Percentiles rank a stretch among this genome's conserved stretches.
phyloP scores from a whole-genome alignment of 2,888 invertebrate species.

The Leptarthrus brevirostris region DNA sequence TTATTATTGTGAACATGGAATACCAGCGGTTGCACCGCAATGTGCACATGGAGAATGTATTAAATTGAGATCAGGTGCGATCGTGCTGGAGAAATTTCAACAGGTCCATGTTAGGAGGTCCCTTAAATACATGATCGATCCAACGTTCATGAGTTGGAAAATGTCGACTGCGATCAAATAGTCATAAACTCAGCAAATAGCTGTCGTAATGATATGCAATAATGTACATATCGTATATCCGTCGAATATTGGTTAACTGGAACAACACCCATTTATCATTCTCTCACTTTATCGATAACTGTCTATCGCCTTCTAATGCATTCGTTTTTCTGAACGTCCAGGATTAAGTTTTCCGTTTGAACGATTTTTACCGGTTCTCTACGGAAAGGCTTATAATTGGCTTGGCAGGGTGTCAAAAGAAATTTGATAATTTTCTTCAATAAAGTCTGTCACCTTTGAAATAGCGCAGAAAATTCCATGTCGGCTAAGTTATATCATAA shows the following conservation, averaged over 20 bases:
- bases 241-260: not conserved
- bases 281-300: not conserved
- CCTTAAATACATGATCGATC: conserved; percentile 2
- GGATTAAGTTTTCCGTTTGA: conserved; percentile 3
- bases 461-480: not conserved
- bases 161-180: not conserved
- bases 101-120: not conserved
- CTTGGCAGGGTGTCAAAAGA: conserved; percentile 18
- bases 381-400: conserved; percentile 5
- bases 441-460: not conserved
- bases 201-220: conserved; percentile 6
- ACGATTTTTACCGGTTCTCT: not conserved
- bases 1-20: too few relatives aligned
- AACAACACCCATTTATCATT: conserved; percentile 22
- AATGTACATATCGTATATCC: not conserved
- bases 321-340: too few relatives aligned
- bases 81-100: conserved; percentile 19
- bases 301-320: too few relatives aligned
- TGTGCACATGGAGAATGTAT: too few relatives aligned
- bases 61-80: not conserved
- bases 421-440: conserved; percentile 31
- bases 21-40: too few relatives aligned
- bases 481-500: conserved; percentile 3
- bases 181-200: not conserved
- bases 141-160: not conserved